Evolutionary conservation across 2,888 invertebrate species (phyloP), one percentile per base, ranked within the genome.

Genomic region (Biston stratarius): DNA sequence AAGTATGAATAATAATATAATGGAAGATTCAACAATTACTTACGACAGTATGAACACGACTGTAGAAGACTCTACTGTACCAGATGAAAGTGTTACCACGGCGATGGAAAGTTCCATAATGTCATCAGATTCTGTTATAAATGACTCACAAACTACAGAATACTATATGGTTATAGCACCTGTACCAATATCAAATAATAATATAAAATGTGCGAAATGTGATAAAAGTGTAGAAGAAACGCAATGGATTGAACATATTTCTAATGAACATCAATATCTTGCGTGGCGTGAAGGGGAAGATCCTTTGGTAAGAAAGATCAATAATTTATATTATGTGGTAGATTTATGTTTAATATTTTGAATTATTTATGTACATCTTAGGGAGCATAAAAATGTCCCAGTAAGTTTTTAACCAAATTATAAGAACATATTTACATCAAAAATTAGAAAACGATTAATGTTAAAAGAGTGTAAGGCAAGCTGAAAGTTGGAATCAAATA

Each of bases 221-320:
- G 61, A 67, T 40, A 49, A 73, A 61, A 57, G 42, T 40, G 62
- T 83, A 8, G 64, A 72, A 9, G 42, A 56, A 0, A 34, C 49
- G 6, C 60, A 69, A 40, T 83, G 84, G 85, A 55, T 76, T 5
- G 66, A 69, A 11, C 85, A 86, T 65, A 79, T 79, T 49, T 72
- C 65, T 10, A 76, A 71, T n/a, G 68, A 77, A 69, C 84, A 85
- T 49, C 68, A 79, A 57, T 86, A 86, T 75, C 61, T 84, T 2
- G 83, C 84, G 8, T 85, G 84, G 85, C 77, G 75, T 63, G 70
- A 78, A 12, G 75, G 75, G 33, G 77, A 80, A 44, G n/a, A 61
- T 12, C 61, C 73, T 58, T 69, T 83, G 71, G 83, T 82, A 75
- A 72, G 73, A 61, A 34, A 56, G 40, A 33, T 33, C 14, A 15